phyloP scores from a whole-genome alignment of 1,140 invertebrate genomes.

The Drosophila micromelanica region DNA sequence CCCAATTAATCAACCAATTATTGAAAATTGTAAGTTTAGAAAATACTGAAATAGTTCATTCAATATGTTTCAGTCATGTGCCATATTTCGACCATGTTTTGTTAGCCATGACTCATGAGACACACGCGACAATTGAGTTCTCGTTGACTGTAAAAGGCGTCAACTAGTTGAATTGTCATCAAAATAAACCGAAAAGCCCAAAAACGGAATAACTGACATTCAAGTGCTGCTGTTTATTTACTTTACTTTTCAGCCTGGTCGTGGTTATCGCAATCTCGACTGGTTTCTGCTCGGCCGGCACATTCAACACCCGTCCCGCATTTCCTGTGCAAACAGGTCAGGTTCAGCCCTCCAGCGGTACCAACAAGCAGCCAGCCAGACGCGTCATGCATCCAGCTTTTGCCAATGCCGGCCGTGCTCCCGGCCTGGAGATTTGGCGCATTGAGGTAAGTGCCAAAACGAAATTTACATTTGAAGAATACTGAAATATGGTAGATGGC shows the following conservation, averaged over 20 bases:
- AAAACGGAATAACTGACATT: not conserved
- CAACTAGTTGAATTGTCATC: slow-evolving; percentile 6
- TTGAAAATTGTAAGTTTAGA: slow-evolving; percentile 51
- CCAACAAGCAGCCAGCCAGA: slow-evolving; percentile 64
- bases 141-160: slow-evolving; percentile 24
- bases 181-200: not conserved
- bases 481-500: too few species aligned
- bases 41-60: not conserved
- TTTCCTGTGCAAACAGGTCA: slow-evolving; percentile 66
- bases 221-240: slow-evolving; percentile 5
- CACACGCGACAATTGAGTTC: not conserved
- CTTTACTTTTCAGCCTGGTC: slow-evolving; percentile 45
- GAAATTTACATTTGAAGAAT: too few species aligned
- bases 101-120: slow-evolving; percentile 59
- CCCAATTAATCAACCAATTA: slow-evolving; percentile 28
- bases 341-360: slow-evolving; percentile 53
- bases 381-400: slow-evolving; percentile 87
- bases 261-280: slow-evolving; percentile 56
- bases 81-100: slow-evolving; percentile 43
- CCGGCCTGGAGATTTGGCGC: slow-evolving; percentile 89
- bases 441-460: slow-evolving; percentile 86
- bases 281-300: slow-evolving; percentile 64
- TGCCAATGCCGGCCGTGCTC: slow-evolving; percentile 86
- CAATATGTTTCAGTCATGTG: not conserved
- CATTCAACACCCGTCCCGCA: slow-evolving; percentile 67